Base-by-base conservation (phyloP, 2,888 invertebrate species). In the Agriopis aurantiaria region DNA sequence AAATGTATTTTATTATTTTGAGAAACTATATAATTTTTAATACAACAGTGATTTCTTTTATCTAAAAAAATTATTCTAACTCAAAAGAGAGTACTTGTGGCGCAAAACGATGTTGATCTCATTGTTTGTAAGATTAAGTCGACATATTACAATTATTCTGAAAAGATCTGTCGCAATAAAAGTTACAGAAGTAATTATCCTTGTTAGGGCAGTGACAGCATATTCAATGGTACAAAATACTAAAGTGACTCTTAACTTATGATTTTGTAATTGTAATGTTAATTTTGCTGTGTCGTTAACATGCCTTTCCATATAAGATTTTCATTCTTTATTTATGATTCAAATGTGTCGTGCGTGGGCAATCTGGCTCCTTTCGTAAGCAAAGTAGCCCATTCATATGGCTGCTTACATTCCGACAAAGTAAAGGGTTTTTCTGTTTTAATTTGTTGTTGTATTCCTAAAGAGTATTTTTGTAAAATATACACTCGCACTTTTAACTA, bases 191-290 rank as follows among this genome's bases (percentile, higher is more conserved):
- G 48, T 40, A 7, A 49, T 43, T 58, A 43, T 45, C 14, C 10
- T 52, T 23, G 23, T 52, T 23, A 52, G 5, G 52, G 10, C 23
- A 11, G 17, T 17, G 12, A 17, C 33, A 53, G 6, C 52, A 49
- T 58, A 60, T 51, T 46, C n/a, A 68, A 33, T 56, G n/a, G 10
- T 40, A 69, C 61, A 59, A 48, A 33, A 55, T 62, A 17, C 52
- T 53, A 66, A 59, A 59, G 48, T 58, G 58, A 62, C 33, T 56
- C 49, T 45, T 66, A 63, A 63, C 23, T 48, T 45, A 40, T 69
- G 65, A 72, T 74, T 72, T 75, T 75, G 75, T 78, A 65, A 78
- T 75, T 75, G 75, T 76, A 63, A 76, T 76, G 75, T 74, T 73
- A 75, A 75, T 76, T 58, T 68, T 55, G 67, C 53, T 46, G 45